Evolutionary conservation across 1,140 invertebrate species (phyloP), one percentile per base, ranked within the genome.

Genomic region (Parasteatoda tepidariorum): DNA sequence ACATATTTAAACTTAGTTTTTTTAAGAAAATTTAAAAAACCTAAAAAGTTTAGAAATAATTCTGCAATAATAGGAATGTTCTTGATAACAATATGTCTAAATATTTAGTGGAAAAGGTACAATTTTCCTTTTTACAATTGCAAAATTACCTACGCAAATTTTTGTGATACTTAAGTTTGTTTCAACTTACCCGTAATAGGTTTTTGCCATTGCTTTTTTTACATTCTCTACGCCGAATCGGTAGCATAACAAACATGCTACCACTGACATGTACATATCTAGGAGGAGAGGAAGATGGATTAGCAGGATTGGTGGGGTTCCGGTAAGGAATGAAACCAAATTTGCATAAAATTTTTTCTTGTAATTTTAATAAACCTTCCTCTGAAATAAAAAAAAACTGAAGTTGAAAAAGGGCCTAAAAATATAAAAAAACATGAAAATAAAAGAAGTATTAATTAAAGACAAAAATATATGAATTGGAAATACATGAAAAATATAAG

Each of bases 191-290:
- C 15, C 15, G 28, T 61, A 62, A 75, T 24, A 33, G 71, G 7
- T 28, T 71, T 71, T 48, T 48, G 38, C 41, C 41, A 71, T 71
- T 71, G 2, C 15, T 11, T 22, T 30, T 67, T 67, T 34, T 67
- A 38, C 1, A n/a, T 54, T 71, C 55, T 33, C 33, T 82, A 13
- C 15, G 33, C 15, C 67, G 30, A 24, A 82, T 57, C 24, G 78
- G 78, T 11, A 82, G 94, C 67, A 98, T 91, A 83, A 97, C 93
- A 89, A 99, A 99, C 91, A 97, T 96, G 87, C 97, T 97, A 0
- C 97, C 98, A 34, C 95, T 95, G 66, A 95, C 92, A 89, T 99
- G 97, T 34, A 98, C 94, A 87, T 96, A 98, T 81, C 93, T 92
- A 84, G 88, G 88, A 55, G 91, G 90, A n/a, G 87, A 85, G 7